Conservation (phyloP, 2,113 vertebrate species). For the Aspidoscelis tigris region DNA sequence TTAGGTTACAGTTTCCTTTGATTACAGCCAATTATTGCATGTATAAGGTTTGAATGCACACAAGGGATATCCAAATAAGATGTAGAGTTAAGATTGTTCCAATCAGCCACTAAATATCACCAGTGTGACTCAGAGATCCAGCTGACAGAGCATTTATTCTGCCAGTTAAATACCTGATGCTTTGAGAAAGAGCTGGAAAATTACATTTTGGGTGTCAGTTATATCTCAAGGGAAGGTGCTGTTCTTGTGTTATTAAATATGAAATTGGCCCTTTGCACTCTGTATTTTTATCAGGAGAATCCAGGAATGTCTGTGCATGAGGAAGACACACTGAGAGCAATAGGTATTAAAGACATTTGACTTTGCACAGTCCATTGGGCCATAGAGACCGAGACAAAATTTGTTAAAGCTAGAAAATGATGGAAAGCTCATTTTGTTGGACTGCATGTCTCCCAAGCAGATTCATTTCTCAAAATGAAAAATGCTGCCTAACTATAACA, state of each 20-base stretch:
- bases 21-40: neutral
- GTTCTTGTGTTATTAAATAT: constrained; percentile 38
- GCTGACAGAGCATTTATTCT: constrained; percentile 47
- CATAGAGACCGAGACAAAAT: constrained; percentile 37
- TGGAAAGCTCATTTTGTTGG: constrained; percentile 5
- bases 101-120: constrained; percentile 48
- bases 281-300: constrained; percentile 47
- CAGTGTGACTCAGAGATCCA: constrained; percentile 15
- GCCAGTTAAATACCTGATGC: constrained; percentile 46
- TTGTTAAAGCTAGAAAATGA: constrained; percentile 20
- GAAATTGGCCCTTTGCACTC: constrained; percentile 39
- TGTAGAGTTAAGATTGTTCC: neutral
- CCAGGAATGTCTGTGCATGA: constrained; percentile 28
- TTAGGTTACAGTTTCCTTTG: constrained; percentile 22
- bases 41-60: constrained; percentile 11
- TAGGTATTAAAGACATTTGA: constrained; percentile 23
- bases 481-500: constrained; percentile 4
- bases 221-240: constrained; percentile 55
- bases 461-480: constrained; percentile 10
- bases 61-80: neutral
- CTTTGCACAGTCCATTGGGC: constrained; percentile 22
- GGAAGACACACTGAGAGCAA: constrained; percentile 32
- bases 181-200: constrained; percentile 50
- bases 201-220: constrained; percentile 44
- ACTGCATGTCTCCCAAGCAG: constrained; percentile 25